Percentiles rank a stretch among this genome's conserved stretches.
phyloP scores from a whole-genome alignment of 2,797 vertebrate genomes.

The Oreochromis grahami region DNA sequence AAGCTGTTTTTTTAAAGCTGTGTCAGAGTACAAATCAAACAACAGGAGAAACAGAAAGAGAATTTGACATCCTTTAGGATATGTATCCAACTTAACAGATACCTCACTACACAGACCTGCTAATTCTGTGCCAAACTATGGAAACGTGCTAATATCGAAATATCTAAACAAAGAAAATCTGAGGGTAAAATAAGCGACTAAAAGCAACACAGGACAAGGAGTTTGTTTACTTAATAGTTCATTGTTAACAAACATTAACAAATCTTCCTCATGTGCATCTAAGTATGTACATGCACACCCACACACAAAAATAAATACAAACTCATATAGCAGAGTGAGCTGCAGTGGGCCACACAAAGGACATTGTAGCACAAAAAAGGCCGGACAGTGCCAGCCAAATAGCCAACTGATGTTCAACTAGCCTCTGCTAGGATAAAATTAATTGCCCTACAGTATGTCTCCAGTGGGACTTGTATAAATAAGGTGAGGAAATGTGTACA shows the following conservation, averaged over 20 bases:
- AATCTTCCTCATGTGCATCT: conserved; percentile 10
- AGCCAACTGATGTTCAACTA: conserved; percentile 22
- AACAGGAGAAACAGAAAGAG: not conserved
- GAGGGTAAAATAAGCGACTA: not conserved
- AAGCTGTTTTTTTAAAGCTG: not conserved
- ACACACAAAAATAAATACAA: conserved; percentile 5
- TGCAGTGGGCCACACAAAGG: conserved; percentile 37
- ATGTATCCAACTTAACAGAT: not conserved
- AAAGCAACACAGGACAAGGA: not conserved
- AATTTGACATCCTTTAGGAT: not conserved
- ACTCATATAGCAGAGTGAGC: conserved; percentile 40
- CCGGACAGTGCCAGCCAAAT: conserved; percentile 20
- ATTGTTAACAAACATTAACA: conserved; percentile 39
- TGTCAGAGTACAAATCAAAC: not conserved
- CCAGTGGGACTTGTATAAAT: conserved; percentile 21
- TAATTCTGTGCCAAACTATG: not conserved
- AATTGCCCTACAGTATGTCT: conserved; percentile 13
- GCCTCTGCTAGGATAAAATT: conserved; percentile 27
- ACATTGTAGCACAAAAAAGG: conserved; percentile 35
- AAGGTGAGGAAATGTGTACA: conserved; percentile 26
- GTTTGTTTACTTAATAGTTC: conserved; percentile 24
- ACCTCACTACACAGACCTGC: not conserved
- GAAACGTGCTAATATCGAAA: not conserved
- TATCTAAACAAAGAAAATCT: not conserved
- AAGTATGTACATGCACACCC: not conserved